Evolutionary conservation across 92 coral and sea anemone genomes (phyloP), one percentile per base, ranked within the genome.

Genomic region (Actinostola sp.): DNA sequence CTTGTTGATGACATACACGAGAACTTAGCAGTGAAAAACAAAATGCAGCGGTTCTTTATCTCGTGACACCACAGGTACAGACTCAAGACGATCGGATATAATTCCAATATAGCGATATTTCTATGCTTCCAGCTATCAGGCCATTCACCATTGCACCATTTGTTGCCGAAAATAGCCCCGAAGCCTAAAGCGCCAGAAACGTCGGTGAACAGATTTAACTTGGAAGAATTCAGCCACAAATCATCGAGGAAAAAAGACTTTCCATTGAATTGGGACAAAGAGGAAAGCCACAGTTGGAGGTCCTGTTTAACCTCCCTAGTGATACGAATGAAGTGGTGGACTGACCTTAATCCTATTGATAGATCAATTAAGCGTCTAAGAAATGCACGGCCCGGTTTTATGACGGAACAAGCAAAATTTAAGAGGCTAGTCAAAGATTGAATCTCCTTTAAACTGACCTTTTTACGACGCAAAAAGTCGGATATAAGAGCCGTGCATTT

Each of bases 21-120:
- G 26, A 1, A 90, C 89, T 36, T 84, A 35, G 85, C 91, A 1
- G 89, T 86, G 31, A 74, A 78, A 67, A 82, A 78, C 31, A 83
- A 49, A 16, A 73, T 56, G 36, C 84, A 59, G 15, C 49, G 79
- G 48, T 84, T 79, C 43, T 17, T 24, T 71, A 81, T 75, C 57
- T 38, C n/a, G 23, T 57, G 52, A 25, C 80, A 76, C 85, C 85
- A 74, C 29, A 83, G 54, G 50, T 30, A 49, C 5, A 73, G 48
- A 61, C 80, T 73, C 15, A 73, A 32, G 13, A 73, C 70, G n/a
- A 70, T 66, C 0, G 81, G 81, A 30, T 75, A 75, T 38, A 75
- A 76, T 67, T 67, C 82, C 33, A 72, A 25, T 14, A 71, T 17
- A 17, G 84, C 79, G 29, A 79, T 79, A 48, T 79, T 71, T 0